These are phyloP conservation scores for Phoxinus phoxinus DNA, from an alignment of 2,113 vertebrate species.

Conservation along the genomic window DNA sequence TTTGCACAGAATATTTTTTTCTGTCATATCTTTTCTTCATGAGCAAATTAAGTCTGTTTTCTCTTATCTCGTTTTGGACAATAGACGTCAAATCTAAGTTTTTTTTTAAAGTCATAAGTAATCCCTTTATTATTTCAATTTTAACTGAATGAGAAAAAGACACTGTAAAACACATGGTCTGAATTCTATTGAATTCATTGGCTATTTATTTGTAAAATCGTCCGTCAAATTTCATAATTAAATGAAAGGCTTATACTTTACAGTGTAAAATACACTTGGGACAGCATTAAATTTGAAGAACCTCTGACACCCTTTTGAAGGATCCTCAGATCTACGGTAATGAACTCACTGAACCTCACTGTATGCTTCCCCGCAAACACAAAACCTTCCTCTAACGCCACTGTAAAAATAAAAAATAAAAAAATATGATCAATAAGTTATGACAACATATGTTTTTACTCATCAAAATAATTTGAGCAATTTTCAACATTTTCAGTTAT, in stretches of 20 bases:
- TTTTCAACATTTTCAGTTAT: too few species aligned
- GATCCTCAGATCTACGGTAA: background rate
- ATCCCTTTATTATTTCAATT: background rate
- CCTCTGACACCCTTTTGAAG: background rate
- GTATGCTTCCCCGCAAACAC: background rate
- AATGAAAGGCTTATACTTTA: background rate
- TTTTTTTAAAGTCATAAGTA: too few species aligned
- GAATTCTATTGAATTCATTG: background rate
- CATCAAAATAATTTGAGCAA: too few species aligned
- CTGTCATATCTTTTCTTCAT: background rate
- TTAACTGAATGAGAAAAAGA: background rate
- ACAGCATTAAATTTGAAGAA: background rate
- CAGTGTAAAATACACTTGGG: background rate
- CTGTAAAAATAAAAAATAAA: too few species aligned
- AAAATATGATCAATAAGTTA: too few species aligned
- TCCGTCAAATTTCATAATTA: background rate
- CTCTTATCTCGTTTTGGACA: background rate
- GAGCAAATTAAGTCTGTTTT: background rate
- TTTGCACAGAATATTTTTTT: background rate
- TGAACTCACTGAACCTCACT: background rate
- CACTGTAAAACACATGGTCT: background rate
- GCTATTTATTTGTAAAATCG: background rate
- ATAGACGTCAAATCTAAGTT: too few species aligned
- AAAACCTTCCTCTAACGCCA: background rate
- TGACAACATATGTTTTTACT: too few species aligned